These are phyloP conservation scores for Drosophila meridiana DNA, from an alignment of 2,888 invertebrate genomes.

Conservation along the genomic window DNA sequence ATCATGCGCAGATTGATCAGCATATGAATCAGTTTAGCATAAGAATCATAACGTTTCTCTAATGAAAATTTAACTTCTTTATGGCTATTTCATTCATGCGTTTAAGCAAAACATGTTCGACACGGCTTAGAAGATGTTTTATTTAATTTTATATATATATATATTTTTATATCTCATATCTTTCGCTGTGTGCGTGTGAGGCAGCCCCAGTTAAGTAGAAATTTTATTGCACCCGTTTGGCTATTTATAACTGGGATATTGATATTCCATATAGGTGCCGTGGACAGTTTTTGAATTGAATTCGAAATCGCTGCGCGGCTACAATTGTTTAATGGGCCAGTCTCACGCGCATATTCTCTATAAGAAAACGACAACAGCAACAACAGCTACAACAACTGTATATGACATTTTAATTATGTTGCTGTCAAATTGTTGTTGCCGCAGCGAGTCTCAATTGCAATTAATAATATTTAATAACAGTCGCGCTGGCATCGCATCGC, in stretches of 20 bases:
- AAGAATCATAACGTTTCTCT: slow-evolving; percentile 75
- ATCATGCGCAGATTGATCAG: slow-evolving; percentile 66
- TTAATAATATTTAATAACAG: slow-evolving; percentile 78
- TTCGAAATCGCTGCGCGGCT: slow-evolving; percentile 28
- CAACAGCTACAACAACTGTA: slow-evolving; percentile 33
- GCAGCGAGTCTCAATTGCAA: slow-evolving; percentile 67
- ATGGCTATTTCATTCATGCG: slow-evolving; percentile 58
- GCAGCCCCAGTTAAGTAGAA: slow-evolving; percentile 40
- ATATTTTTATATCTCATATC: neutral
- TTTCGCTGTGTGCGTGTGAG: neutral
- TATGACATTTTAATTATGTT: slow-evolving; percentile 81
- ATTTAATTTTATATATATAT: neutral
- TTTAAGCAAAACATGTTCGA: slow-evolving; percentile 62
- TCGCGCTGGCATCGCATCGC: slow-evolving; percentile 65
- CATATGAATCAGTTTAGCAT: slow-evolving; percentile 75
- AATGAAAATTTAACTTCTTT: slow-evolving; percentile 67
- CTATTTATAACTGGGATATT: slow-evolving; percentile 51
- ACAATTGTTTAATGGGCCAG: slow-evolving; percentile 66
- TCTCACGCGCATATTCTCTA: slow-evolving; percentile 55
- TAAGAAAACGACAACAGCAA: slow-evolving; percentile 23
- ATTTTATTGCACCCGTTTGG: slow-evolving; percentile 45
- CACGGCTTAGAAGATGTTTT: slow-evolving; percentile 52
- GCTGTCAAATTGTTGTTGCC: slow-evolving; percentile 68
- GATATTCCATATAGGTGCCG: slow-evolving; percentile 38
- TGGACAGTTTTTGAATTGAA: slow-evolving; percentile 28